Conservation (phyloP, 2,888 invertebrate species). For the Aplocera efformata region DNA sequence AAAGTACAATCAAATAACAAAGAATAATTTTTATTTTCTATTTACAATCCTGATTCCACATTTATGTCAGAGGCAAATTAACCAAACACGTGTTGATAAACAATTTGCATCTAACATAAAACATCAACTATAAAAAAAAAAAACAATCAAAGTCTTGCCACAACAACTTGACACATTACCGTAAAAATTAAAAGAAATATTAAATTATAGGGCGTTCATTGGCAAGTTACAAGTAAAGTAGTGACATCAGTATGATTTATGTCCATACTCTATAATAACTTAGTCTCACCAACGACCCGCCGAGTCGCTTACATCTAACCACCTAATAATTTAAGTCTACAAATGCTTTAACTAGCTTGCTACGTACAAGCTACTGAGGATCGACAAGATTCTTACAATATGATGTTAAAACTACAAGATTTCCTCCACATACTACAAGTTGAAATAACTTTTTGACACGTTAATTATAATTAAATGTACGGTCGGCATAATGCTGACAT, state of each 20-base stretch:
- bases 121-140: conserved; percentile 31
- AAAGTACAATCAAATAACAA: conserved; percentile 69
- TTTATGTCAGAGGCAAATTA: conserved; percentile 5
- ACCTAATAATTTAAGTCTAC: conserved; percentile 70
- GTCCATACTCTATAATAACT: conserved; percentile 17
- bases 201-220: conserved; percentile 19
- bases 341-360: conserved; percentile 79
- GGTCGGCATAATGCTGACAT: background rate
- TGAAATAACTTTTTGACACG: too few relatives aligned
- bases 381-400: conserved; percentile 33
- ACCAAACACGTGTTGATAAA: background rate
- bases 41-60: conserved; percentile 51
- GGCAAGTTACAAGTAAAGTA: conserved; percentile 16
- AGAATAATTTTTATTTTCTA: conserved; percentile 58
- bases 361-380: conserved; percentile 66
- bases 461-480: too few relatives aligned
- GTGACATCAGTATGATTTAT: background rate
- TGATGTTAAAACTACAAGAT: conserved; percentile 27
- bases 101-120: conserved; percentile 5
- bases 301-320: conserved; percentile 44
- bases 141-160: conserved; percentile 42
- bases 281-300: conserved; percentile 27
- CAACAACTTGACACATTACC: conserved; percentile 45
- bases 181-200: conserved; percentile 49
- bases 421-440: conserved; percentile 1